phyloP scores from a whole-genome alignment of 2,113 vertebrate genomes.

The Atherinomorus stipes region DNA sequence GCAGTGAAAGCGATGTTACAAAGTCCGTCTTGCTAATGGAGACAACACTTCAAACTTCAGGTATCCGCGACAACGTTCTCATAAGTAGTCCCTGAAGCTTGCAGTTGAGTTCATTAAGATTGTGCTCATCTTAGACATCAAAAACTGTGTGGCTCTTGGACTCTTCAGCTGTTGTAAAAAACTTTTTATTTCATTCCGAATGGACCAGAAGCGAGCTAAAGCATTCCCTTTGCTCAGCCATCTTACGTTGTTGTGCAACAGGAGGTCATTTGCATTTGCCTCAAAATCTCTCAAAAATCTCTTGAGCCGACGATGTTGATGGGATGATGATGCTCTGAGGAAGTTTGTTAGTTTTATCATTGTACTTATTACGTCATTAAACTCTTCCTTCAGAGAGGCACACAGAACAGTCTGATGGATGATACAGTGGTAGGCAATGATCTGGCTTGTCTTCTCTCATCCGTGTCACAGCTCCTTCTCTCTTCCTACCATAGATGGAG shows the following conservation, averaged over 20 bases:
- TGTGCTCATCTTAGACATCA: too few relatives aligned
- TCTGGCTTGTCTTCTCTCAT: conserved; percentile 20
- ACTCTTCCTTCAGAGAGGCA: neutral
- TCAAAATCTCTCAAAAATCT: neutral
- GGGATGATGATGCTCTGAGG: conserved; percentile 3
- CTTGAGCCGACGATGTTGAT: neutral
- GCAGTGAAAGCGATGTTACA: too few relatives aligned
- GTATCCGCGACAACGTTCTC: too few relatives aligned
- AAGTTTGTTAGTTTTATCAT: conserved; percentile 15
- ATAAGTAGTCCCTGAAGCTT: too few relatives aligned
- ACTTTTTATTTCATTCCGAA: neutral
- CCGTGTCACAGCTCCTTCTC: neutral
- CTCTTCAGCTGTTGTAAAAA: neutral
- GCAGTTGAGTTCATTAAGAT: too few relatives aligned
- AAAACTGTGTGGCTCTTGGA: too few relatives aligned
- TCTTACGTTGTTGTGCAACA: neutral
- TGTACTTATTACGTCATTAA: conserved; percentile 1
- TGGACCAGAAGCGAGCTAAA: neutral
- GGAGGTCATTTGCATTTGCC: conserved; percentile 7
- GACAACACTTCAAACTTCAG: too few relatives aligned
- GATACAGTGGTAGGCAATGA: conserved; percentile 6
- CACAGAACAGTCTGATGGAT: conserved; percentile 15
- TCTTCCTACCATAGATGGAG: neutral
- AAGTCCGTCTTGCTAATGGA: too few relatives aligned
- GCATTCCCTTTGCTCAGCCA: neutral